phyloP scores from a whole-genome alignment of 2,113 vertebrate genomes.

The Datnioides undecimradiatus region DNA sequence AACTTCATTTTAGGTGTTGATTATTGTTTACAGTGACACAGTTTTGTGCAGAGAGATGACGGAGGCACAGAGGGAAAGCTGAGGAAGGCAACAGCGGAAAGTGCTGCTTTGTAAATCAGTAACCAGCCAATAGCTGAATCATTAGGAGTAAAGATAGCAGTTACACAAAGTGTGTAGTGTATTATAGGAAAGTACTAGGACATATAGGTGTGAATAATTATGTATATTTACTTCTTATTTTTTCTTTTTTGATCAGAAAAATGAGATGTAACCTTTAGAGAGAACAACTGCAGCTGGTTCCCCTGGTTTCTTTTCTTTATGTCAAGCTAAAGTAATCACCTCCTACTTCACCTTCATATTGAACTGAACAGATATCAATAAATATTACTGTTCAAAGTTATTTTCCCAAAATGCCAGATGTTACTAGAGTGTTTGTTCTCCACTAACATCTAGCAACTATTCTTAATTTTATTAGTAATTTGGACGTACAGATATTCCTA shows the following conservation, averaged over 20 bases:
- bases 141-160: neutral
- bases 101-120: neutral
- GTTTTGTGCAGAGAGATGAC: neutral
- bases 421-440: too few species aligned
- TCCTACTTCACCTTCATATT: too few species aligned
- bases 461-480: too few species aligned
- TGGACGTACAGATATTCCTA: neutral
- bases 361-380: too few species aligned
- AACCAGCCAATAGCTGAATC: neutral
- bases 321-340: neutral
- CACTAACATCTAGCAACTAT: neutral
- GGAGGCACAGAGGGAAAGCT: neutral
- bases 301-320: neutral
- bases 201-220: neutral
- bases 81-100: neutral
- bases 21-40: slow-evolving; percentile 3
- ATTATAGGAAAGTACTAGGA: neutral
- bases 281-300: neutral
- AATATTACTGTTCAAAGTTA: too few species aligned
- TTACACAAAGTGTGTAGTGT: neutral
- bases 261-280: neutral
- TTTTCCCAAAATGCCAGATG: too few species aligned
- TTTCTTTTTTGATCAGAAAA: neutral
- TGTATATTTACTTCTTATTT: neutral
- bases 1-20: neutral